Percentiles rank a stretch among this genome's conserved stretches.
These are phyloP conservation scores for Buathra laborator DNA, from an alignment of 2,888 invertebrate genomes.

Conservation along the genomic window DNA sequence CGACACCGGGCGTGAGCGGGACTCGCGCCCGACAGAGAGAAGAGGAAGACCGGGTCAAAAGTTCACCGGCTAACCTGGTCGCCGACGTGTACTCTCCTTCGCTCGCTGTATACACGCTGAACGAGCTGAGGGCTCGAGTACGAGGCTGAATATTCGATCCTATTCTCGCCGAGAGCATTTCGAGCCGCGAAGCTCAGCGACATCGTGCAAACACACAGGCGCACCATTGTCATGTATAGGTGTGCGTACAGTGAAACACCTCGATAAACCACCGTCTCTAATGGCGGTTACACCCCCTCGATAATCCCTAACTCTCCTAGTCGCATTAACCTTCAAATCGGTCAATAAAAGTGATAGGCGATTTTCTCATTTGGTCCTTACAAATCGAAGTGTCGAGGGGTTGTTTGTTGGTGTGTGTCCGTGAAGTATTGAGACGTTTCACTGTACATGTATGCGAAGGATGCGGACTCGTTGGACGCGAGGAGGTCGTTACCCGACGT, in stretches of 20 bases:
- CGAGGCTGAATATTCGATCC: constrained; percentile 68
- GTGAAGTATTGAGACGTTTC: too few relatives aligned
- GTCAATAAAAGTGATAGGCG: too few relatives aligned
- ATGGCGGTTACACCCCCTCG: too few relatives aligned
- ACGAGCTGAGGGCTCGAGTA: constrained; percentile 46
- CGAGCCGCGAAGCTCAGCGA: constrained; percentile 4
- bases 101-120: constrained; percentile 5
- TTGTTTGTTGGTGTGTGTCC: too few relatives aligned
- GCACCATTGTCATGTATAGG: neutral
- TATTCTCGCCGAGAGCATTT: constrained; percentile 30
- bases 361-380: too few relatives aligned
- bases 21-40: constrained; percentile 46
- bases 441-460: neutral
- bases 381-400: too few relatives aligned
- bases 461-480: neutral
- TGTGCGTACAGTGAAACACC: neutral
- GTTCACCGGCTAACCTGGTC: constrained; percentile 74
- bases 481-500: constrained; percentile 29
- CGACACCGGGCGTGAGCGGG: constrained; percentile 11
- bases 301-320: too few relatives aligned
- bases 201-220: constrained; percentile 25
- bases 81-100: constrained; percentile 6
- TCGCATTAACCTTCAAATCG: too few relatives aligned
- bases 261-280: too few relatives aligned
- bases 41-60: constrained; percentile 73